These are phyloP conservation scores for Eupsilia transversa DNA, from an alignment of 2,888 invertebrate genomes.

Conservation along the genomic window DNA sequence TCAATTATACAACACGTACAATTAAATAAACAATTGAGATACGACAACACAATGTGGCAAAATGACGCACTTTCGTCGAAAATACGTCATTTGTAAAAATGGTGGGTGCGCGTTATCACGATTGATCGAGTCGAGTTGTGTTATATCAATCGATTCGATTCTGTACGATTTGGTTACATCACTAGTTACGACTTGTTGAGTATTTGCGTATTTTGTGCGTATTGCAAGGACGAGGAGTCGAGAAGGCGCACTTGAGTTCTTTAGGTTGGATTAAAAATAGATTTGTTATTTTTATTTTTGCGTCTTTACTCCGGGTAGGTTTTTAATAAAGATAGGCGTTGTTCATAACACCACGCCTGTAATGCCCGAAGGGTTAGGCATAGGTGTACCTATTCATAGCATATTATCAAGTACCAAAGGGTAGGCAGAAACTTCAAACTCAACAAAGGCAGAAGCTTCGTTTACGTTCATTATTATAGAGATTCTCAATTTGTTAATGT, in stretches of 20 bases:
- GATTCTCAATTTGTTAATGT: too few species aligned
- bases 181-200: neutral
- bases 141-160: conserved; percentile 31
- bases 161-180: conserved; percentile 4
- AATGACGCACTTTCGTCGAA: conserved; percentile 43
- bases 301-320: neutral
- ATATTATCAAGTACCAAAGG: too few species aligned
- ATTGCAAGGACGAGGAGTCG: neutral
- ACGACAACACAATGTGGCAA: conserved; percentile 11
- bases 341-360: too few species aligned
- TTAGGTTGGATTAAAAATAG: neutral
- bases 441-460: too few species aligned
- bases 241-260: neutral
- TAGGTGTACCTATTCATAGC: too few species aligned
- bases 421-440: too few species aligned
- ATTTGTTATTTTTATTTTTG: neutral
- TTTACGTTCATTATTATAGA: too few species aligned
- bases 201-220: conserved; percentile 30
- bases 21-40: conserved; percentile 28
- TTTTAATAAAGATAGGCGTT: neutral
- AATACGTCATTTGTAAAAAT: conserved; percentile 46
- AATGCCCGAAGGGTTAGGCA: too few species aligned
- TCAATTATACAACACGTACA: conserved; percentile 36
- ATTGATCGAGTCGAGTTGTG: conserved; percentile 1
- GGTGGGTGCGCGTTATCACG: conserved; percentile 24